A percentile compares a stretch with the other conserved stretches of the same genome.
Conservation (phyloP, 2,113 vertebrate genomes). For the Salvator merianae region DNA sequence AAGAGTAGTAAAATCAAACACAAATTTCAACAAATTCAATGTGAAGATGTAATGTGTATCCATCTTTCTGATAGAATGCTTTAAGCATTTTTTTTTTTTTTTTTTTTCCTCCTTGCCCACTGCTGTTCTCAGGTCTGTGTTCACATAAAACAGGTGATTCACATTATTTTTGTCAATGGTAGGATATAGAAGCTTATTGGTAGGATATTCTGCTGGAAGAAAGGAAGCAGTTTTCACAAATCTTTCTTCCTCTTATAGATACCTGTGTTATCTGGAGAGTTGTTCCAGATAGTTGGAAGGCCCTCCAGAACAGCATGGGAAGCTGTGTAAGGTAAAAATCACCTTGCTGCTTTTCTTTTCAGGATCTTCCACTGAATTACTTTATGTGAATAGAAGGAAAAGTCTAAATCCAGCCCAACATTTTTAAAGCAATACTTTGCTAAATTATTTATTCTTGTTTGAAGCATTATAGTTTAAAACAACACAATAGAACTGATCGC, state of each 20-base stretch:
- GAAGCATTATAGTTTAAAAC: conserved; percentile 67
- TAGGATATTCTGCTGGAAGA: neutral
- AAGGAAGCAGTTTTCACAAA: neutral
- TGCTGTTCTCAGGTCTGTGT: conserved; percentile 61
- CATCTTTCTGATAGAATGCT: conserved; percentile 61
- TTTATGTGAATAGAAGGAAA: neutral
- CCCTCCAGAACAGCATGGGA: neutral
- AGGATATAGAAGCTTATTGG: neutral
- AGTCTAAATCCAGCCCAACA: neutral
- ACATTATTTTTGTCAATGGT: conserved; percentile 56
- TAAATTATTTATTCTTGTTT: conserved; percentile 65
- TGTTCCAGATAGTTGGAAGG: neutral
- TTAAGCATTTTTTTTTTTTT: conserved; percentile 58
- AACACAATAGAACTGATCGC: conserved; percentile 56
- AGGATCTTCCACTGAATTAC: neutral
- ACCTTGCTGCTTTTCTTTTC: neutral
- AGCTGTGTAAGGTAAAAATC: neutral
- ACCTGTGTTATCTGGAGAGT: neutral
- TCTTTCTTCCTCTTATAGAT: neutral
- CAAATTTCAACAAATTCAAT: conserved; percentile 78
- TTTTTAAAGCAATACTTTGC: conserved; percentile 62
- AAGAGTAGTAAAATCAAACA: conserved; percentile 63
- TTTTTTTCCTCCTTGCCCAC: conserved; percentile 53
- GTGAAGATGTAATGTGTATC: conserved; percentile 61
- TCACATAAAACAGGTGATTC: conserved; percentile 61